Evolutionary conservation across 2,113 vertebrate genomes (phyloP), one percentile per base, ranked within the genome.

Genomic region (Coptodon bakossiorum): DNA sequence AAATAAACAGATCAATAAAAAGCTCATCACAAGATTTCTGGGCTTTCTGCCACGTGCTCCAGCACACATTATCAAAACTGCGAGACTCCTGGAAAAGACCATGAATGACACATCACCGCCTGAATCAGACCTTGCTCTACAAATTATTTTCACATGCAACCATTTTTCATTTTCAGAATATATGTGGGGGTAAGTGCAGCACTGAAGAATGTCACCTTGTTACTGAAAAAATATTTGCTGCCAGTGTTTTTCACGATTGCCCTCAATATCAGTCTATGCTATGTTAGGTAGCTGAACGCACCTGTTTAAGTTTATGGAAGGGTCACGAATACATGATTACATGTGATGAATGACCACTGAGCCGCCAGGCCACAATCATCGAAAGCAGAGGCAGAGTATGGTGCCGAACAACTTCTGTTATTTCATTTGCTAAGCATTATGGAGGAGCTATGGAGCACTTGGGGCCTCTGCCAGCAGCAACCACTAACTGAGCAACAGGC

Each of bases 1-100:
- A 86, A 24, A 45, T 29, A 24, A 66, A 66, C 31, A 82, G 80
- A 91, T 93, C 92, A 88, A 91, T 93, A 66, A 57, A 85, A 73
- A 66, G 40, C 68, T 83, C 36, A 36, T 90, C 82, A 78, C 50
- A 36, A 61, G 54, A 73, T 50, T 27, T 89, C 80, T 81, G 29
- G 52, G 27, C n/a, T 11, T 13, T 82, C 71, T 14, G 34, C 52
- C 85, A 88, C 54, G 6, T 81, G 88, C 17, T 53, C 17, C 3
- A 52, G 27, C 61, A 86, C 81, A 76, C 17, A 57, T 40, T 10
- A 66, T 82, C 79, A 29, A 57, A 85, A 57, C n/a, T 7, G 11
- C 19, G 7, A 14, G 7, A 52, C n/a, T 73, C 48, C 63, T 29
- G 56, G 63, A 79, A 83, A 53, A 61, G 14, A 22, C 71, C 56